A percentile compares a stretch with the other conserved stretches of the same genome.
Evolutionary conservation across 2,797 vertebrate species (phyloP).

Genomic region (Takifugu ocellatus): DNA sequence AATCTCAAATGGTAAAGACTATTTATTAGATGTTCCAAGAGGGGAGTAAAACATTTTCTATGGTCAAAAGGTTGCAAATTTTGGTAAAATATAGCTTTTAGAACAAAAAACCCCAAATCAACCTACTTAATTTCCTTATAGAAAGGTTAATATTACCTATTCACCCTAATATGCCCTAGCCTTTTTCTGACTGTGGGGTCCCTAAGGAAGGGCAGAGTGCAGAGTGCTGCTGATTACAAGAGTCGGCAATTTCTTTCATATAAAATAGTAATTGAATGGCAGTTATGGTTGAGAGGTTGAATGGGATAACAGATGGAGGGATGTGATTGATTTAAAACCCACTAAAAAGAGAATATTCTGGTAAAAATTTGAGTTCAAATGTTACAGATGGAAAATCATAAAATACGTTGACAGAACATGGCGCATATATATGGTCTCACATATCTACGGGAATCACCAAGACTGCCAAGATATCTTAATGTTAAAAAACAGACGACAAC

Average conservation of each 20-base stretch:
- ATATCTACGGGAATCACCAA: no score
- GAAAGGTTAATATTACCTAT: no score
- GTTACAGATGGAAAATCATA: constrained; percentile 1
- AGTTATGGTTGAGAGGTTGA: constrained; percentile 46
- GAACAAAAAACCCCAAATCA: no score
- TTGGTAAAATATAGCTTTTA: no score
- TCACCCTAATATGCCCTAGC: no score
- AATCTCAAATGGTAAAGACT: no score
- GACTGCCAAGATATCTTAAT: no score
- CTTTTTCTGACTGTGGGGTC: constrained; percentile 33
- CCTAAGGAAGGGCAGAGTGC: constrained; percentile 26
- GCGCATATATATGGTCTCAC: constrained; percentile 9
- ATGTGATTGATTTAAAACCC: constrained; percentile 35
- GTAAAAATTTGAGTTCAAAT: constrained; percentile 16
- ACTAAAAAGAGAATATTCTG: constrained; percentile 27
- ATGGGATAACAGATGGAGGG: constrained; percentile 35
- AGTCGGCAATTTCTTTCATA: constrained; percentile 49
- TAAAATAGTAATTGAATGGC: constrained; percentile 44
- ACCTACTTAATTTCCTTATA: no score
- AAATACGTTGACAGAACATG: constrained; percentile 32
- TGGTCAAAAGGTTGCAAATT: no score
- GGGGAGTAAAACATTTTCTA: no score
- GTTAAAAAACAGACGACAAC: no score
- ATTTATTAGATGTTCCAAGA: no score
- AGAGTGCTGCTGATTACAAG: constrained; percentile 61